Evolutionary conservation across 1,140 invertebrate species (phyloP).

Genomic region (Panonychus citri): DNA sequence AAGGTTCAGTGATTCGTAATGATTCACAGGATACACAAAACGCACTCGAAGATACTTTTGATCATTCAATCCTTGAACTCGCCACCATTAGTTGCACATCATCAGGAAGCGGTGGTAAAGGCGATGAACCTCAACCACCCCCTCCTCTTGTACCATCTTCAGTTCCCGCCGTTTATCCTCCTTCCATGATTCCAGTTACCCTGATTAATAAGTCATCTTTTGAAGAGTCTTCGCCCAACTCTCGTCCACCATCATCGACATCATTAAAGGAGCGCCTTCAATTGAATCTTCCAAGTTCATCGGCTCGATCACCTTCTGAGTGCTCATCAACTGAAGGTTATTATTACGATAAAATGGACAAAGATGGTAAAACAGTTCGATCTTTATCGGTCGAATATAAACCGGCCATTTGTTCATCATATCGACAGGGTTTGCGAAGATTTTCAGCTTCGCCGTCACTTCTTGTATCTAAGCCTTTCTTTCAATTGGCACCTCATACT

Average conservation of each 20-base stretch:
- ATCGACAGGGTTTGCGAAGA: slow-evolving; percentile 3
- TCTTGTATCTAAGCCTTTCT: neutral
- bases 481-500: neutral
- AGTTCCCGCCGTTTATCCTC: too few relatives aligned
- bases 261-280: neutral
- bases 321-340: too few relatives aligned
- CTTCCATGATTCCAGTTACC: too few relatives aligned
- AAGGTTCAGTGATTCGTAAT: neutral
- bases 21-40: neutral
- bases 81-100: neutral
- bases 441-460: slow-evolving; percentile 6
- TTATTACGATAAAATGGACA: neutral
- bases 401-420: neutral
- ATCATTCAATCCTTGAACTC: neutral
- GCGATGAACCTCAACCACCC: neutral
- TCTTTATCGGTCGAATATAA: slow-evolving; percentile 10
- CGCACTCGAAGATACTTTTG: neutral
- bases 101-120: neutral
- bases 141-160: too few relatives aligned
- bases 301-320: too few relatives aligned
- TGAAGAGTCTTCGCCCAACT: neutral
- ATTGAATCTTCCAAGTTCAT: neutral
- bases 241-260: neutral
- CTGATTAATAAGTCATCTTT: neutral
- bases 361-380: slow-evolving; percentile 2